phyloP scores from a whole-genome alignment of 2,797 vertebrate species.

The Chelidonichthys spinosus region DNA sequence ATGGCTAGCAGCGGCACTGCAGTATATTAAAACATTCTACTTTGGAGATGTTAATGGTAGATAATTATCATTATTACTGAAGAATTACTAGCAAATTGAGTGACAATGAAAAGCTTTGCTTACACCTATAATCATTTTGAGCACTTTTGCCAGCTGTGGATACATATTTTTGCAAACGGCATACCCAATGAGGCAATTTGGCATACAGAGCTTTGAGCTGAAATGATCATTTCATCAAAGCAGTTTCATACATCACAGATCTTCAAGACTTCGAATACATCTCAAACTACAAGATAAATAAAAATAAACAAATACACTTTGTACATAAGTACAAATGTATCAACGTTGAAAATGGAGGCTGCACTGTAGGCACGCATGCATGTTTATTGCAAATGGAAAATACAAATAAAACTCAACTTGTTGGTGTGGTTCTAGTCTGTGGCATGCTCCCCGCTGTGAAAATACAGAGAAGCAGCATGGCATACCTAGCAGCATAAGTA shows the following conservation, averaged over 20 bases:
- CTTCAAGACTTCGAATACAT: background rate
- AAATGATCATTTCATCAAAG: background rate
- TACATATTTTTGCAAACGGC: background rate
- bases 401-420: background rate
- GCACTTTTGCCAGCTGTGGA: background rate
- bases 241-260: background rate
- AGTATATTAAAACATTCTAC: background rate
- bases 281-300: background rate
- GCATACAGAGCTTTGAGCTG: background rate
- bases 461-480: background rate
- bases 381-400: background rate
- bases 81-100: background rate
- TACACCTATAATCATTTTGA: background rate
- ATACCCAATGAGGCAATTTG: background rate
- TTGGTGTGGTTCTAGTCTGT: background rate
- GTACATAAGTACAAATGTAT: background rate
- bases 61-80: background rate
- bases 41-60: background rate
- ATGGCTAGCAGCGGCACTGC: background rate
- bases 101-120: background rate
- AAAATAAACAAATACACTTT: background rate
- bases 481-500: background rate
- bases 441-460: background rate
- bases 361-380: background rate
- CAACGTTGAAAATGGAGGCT: background rate